Percentiles rank a stretch among this genome's conserved stretches.
Evolutionary conservation across 64 coral and sea anemone genomes (phyloP).

Genomic region (Trachythela sp.): DNA sequence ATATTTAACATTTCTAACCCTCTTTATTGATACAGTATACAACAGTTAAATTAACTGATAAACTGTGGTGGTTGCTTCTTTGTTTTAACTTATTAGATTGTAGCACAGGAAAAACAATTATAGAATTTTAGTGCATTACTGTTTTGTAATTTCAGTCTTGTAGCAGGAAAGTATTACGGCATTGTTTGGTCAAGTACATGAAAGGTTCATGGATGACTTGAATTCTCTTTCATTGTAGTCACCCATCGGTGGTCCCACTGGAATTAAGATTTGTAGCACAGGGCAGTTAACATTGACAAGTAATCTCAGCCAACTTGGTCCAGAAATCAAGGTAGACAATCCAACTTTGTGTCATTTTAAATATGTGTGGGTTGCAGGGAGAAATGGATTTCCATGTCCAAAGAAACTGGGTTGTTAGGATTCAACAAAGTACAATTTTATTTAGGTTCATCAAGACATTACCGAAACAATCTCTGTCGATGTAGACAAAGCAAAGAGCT

Average conservation of each 20-base stretch:
- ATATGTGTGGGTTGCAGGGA: neutral
- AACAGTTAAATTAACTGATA: no score
- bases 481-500: conserved; percentile 26
- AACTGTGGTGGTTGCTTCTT: no score
- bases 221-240: conserved; percentile 7
- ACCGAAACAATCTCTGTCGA: conserved; percentile 34
- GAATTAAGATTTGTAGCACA: neutral
- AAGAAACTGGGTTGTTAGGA: neutral
- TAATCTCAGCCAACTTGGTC: conserved; percentile 22
- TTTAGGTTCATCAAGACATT: conserved; percentile 17
- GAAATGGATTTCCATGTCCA: neutral
- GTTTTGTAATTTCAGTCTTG: no score
- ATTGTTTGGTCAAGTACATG: no score
- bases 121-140: no score
- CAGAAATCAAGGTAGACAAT: conserved; percentile 31
- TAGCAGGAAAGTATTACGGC: no score
- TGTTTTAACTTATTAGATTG: no score
- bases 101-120: no score
- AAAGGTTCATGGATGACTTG: no score
- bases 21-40: no score
- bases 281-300: conserved; percentile 33
- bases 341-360: no score
- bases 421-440: conserved; percentile 15
- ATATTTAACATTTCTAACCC: no score
- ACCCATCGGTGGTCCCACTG: neutral